Base-by-base conservation (phyloP, 2,888 invertebrate species). In the Xestia sexstrigata region DNA sequence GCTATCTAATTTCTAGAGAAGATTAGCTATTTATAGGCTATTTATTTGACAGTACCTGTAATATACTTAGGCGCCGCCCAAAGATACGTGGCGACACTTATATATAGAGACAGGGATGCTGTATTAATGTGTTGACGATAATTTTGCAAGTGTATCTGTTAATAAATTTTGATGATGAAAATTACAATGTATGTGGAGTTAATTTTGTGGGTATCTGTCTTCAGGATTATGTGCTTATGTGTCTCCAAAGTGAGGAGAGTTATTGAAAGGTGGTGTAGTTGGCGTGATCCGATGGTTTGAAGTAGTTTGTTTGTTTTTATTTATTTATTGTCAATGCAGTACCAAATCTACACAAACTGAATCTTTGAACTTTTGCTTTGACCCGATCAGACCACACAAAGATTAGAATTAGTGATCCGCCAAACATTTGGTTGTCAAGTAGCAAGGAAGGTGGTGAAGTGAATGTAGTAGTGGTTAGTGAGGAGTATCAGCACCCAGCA, bases 1-100 rank as follows among this genome's bases (percentile, higher is more conserved):
- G 72, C 79, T 88, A 88, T 88, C 88, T 63, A 78, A 82, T 88
- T 81, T 81, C 87, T 79, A 82, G 23, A 74, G 69, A 69, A 85
- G 77, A 85, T 84, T 84, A 79, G 73, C 76, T 79, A 76, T 76
- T 81, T 70, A 76, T 47, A 26, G 66, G 68, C 26, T 73, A 70
- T 83, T 82, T 84, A 84, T 79, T 85, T 74, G 83, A 85, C 83
- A 77, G 39, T 67, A 65, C 67, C 23, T 47, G 78, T 82, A 65
- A 84, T 84, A 78, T 84, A 82, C 68, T 82, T 26, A 78, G 78
- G 85, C 82, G 85, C 84, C 78, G 3, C 70, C 72, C 20, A 75
- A 73, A 84, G 63, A 49, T 84, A 85, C 73, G 70, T 78, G 74
- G 78, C 78, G 82, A 84, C 83, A 78, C 75, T 49, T 70, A 23